Percentiles rank a stretch among this genome's conserved stretches.
Evolutionary conservation across 2,113 vertebrate species (phyloP).

Genomic region (Scopus umbretta): DNA sequence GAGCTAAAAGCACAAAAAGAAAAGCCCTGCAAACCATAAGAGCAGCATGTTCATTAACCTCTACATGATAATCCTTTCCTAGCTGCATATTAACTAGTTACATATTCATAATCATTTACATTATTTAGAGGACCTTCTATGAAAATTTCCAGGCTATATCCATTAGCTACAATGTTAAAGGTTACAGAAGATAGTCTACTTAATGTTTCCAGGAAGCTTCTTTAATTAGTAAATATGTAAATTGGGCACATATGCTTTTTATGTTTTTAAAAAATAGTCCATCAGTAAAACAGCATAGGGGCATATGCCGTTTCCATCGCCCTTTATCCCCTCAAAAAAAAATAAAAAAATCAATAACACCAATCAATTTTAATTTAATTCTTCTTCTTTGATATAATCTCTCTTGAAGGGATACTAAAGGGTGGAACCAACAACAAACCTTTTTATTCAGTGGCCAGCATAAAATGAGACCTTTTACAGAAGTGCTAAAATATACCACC

Average conservation of each 20-base stretch:
- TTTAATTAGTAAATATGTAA: conserved; percentile 86
- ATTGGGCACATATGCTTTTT: conserved; percentile 69
- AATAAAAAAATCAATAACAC: conserved; percentile 24
- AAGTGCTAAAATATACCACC: conserved; percentile 24
- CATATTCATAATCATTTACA: conserved; percentile 86
- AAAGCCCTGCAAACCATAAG: conserved; percentile 72
- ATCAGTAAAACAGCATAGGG: conserved; percentile 23
- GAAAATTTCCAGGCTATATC: conserved; percentile 81
- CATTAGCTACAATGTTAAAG: conserved; percentile 82
- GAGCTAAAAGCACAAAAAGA: conserved; percentile 70
- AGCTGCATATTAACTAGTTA: conserved; percentile 87
- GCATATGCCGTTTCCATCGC: conserved; percentile 29
- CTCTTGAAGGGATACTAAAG: conserved; percentile 55
- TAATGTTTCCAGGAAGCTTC: conserved; percentile 78
- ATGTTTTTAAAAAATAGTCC: conserved; percentile 65
- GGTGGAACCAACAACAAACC: conserved; percentile 35
- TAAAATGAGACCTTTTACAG: not conserved
- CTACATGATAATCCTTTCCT: conserved; percentile 79
- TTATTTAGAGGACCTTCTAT: conserved; percentile 82
- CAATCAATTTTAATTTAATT: conserved; percentile 66
- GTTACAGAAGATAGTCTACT: conserved; percentile 79
- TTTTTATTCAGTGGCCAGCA: not conserved
- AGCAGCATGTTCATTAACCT: conserved; percentile 84
- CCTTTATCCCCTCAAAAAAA: not conserved
- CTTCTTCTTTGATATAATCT: conserved; percentile 64